Percentiles rank a stretch among this genome's conserved stretches.
Conservation (phyloP, 2,888 invertebrate species). For the Ceramica pisi region DNA sequence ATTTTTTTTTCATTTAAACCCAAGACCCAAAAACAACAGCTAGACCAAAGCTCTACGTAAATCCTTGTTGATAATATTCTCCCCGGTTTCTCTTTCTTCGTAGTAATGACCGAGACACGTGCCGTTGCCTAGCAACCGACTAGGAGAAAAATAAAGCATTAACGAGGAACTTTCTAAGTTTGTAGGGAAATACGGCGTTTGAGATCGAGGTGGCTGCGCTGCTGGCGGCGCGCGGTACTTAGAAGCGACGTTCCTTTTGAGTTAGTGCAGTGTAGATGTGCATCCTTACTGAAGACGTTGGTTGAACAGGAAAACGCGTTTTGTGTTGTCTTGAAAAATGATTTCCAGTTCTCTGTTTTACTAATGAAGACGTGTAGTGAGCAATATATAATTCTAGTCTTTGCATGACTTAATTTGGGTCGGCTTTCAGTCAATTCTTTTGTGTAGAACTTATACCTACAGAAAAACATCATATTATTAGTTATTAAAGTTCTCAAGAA, state of each 20-base stretch:
- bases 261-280: constrained; percentile 19
- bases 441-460: too few species aligned
- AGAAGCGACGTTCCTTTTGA: constrained; percentile 10
- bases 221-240: too few species aligned
- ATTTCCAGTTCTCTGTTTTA: constrained; percentile 22
- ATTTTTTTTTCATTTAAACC: neutral
- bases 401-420: neutral
- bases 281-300: neutral
- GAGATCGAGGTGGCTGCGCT: neutral
- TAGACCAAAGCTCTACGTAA: constrained; percentile 16
- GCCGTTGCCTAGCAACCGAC: constrained; percentile 73
- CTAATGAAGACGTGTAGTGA: neutral
- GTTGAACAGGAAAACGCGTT: constrained; percentile 9
- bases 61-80: constrained; percentile 44
- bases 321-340: neutral
- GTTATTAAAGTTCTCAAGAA: too few species aligned
- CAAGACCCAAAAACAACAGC: constrained; percentile 17
- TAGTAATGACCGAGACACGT: constrained; percentile 75
- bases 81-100: constrained; percentile 61
- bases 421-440: neutral
- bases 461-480: too few species aligned
- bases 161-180: constrained; percentile 39
- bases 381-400: neutral
- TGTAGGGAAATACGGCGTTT: constrained; percentile 11
- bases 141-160: constrained; percentile 51